Conservation (phyloP, 1,140 invertebrate genomes). For the Calosoma granatense region DNA sequence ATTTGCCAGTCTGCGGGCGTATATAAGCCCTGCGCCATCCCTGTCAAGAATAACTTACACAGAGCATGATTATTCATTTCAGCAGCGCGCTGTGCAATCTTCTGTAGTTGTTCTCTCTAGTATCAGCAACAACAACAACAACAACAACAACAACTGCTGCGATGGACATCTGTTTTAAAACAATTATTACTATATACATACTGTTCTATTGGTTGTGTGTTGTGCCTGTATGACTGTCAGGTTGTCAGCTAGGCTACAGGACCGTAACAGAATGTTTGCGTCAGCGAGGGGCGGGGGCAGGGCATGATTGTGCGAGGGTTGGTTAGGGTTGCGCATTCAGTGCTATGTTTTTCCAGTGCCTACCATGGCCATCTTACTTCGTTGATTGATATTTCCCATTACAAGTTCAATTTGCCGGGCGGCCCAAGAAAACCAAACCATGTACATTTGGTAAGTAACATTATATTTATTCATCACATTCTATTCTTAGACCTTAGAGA, state of each 20-base stretch:
- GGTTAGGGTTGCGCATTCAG: conserved; percentile 10
- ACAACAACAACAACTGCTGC: too few species aligned
- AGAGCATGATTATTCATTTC: background rate
- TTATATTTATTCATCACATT: background rate
- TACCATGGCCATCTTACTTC: conserved; percentile 96
- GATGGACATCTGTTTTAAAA: too few species aligned
- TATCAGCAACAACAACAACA: too few species aligned
- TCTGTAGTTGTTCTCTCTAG: too few species aligned
- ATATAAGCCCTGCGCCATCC: background rate
- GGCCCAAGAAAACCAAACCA: conserved; percentile 72
- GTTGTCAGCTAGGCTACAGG: background rate
- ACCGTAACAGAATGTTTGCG: background rate
- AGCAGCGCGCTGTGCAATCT: background rate
- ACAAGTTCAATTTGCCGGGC: conserved; percentile 86
- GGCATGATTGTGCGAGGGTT: background rate
- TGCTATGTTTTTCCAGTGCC: conserved; percentile 65
- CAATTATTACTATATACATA: too few species aligned
- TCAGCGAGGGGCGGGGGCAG: background rate
- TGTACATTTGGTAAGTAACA: conserved; percentile 80
- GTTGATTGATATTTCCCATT: conserved; percentile 94
- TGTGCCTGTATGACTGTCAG: background rate
- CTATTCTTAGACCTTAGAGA: too few species aligned
- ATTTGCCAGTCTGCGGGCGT: too few species aligned
- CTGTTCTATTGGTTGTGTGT: too few species aligned
- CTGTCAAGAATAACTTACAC: too few species aligned